phyloP scores from a whole-genome alignment of 2,888 invertebrate genomes.

The Caenorhabditis panamensis region DNA sequence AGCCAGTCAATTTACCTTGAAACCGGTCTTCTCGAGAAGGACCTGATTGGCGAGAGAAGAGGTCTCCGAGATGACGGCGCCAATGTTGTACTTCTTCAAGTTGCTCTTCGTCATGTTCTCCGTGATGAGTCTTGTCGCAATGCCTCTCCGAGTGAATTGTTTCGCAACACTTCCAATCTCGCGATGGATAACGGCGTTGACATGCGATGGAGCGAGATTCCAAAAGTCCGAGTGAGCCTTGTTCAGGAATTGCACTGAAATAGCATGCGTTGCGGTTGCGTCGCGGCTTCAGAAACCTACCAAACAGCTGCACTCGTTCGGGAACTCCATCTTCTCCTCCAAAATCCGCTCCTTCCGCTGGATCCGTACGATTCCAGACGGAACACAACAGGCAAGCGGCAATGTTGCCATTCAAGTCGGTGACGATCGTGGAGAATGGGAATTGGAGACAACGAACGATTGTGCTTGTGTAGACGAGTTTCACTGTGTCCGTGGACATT shows the following conservation, averaged over 20 bases:
- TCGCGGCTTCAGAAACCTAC: not conserved
- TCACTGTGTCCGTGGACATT: no score
- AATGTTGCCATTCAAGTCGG: not conserved
- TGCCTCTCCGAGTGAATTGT: conserved; percentile 21
- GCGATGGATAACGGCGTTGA: conserved; percentile 27
- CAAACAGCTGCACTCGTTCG: conserved; percentile 24
- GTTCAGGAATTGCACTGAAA: conserved; percentile 35
- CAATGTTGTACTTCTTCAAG: not conserved
- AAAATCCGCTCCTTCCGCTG: conserved; percentile 25
- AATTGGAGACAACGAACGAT: no score
- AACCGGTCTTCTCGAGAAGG: no score
- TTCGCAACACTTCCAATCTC: conserved; percentile 44
- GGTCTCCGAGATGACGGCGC: no score
- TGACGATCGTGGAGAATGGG: no score
- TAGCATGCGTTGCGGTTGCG: no score
- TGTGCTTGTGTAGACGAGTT: no score
- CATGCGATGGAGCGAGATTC: conserved; percentile 23
- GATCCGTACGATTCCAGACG: conserved; percentile 29
- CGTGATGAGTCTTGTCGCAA: conserved; percentile 12
- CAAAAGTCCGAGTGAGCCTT: conserved; percentile 30
- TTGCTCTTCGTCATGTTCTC: conserved; percentile 19
- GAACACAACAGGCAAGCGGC: conserved; percentile 18
- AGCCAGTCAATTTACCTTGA: no score
- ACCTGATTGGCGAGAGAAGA: no score
- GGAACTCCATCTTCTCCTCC: not conserved